phyloP scores from a whole-genome alignment of 2,797 vertebrate genomes.

The Dicrostonyx torquatus region DNA sequence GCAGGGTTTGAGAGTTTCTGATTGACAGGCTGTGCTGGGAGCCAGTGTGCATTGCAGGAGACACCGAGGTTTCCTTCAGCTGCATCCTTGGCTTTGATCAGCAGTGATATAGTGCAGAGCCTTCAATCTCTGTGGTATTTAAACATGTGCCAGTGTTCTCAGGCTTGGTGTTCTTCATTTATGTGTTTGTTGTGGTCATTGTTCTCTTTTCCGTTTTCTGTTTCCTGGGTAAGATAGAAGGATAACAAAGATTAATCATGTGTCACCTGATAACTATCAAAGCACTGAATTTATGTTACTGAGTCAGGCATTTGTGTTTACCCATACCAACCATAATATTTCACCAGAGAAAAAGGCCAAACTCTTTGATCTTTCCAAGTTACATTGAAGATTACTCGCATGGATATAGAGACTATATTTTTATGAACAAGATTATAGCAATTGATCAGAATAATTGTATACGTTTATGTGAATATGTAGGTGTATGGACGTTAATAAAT shows the following conservation, averaged over 20 bases:
- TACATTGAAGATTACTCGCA: neutral
- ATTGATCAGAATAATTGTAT: neutral
- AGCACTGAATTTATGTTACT: slow-evolving; percentile 50
- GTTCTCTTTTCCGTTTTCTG: neutral
- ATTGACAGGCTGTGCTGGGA: slow-evolving; percentile 70
- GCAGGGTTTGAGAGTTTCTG: slow-evolving; percentile 70
- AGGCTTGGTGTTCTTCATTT: neutral
- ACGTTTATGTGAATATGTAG: neutral
- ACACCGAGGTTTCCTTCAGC: slow-evolving; percentile 24
- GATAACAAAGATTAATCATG: neutral
- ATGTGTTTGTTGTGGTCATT: neutral
- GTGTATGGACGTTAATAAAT: neutral
- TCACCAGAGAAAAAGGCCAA: neutral
- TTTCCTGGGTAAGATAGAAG: slow-evolving; percentile 53
- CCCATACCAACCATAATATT: neutral
- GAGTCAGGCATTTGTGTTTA: slow-evolving; percentile 54
- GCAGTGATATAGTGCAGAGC: neutral
- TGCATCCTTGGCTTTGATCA: slow-evolving; percentile 16
- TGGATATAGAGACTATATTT: neutral
- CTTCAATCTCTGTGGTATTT: neutral
- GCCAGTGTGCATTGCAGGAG: slow-evolving; percentile 16
- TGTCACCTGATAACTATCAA: slow-evolving; percentile 63
- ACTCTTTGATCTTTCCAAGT: slow-evolving; percentile 31
- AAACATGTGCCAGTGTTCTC: neutral
- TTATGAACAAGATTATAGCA: neutral